These are phyloP conservation scores for Sternotherus odoratus DNA, from an alignment of 2,797 vertebrate genomes.

Conservation along the genomic window DNA sequence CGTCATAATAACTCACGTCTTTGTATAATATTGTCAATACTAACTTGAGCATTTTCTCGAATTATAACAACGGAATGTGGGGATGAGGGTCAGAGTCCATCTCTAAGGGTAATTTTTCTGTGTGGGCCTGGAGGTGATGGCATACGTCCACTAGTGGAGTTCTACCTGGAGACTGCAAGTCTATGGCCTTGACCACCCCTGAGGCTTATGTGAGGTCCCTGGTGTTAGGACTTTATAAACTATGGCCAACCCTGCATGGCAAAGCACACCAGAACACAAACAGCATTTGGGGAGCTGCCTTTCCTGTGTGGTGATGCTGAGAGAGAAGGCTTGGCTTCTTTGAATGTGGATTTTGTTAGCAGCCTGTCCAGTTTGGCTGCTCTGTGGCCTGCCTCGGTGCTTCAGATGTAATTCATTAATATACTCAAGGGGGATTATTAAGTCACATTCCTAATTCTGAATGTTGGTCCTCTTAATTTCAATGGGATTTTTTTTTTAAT, in stretches of 20 bases:
- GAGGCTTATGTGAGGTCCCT: constrained; percentile 64
- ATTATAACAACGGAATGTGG: neutral
- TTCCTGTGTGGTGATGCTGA: constrained; percentile 60
- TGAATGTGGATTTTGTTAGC: constrained; percentile 63
- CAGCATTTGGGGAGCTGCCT: constrained; percentile 63
- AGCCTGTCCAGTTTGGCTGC: constrained; percentile 52
- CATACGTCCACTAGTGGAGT: constrained; percentile 46
- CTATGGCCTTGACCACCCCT: constrained; percentile 63
- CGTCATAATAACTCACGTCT: neutral
- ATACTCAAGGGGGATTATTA: constrained; percentile 56
- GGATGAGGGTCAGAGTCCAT: neutral
- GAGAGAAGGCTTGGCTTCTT: constrained; percentile 75
- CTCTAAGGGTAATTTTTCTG: neutral
- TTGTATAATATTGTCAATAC: neutral
- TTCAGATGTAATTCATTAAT: constrained; percentile 69
- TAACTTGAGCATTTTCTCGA: neutral
- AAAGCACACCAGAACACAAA: constrained; percentile 49
- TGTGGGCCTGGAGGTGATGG: constrained; percentile 23
- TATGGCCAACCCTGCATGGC: constrained; percentile 9
- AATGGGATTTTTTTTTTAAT: constrained; percentile 41
- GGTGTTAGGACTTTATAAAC: constrained; percentile 56
- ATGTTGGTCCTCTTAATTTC: constrained; percentile 52
- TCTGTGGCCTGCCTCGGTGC: constrained; percentile 20
- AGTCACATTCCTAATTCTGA: constrained; percentile 50
- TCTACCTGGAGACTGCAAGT: constrained; percentile 24